phyloP scores from a whole-genome alignment of 2,888 invertebrate species.

The Eugnorisma glareosa region DNA sequence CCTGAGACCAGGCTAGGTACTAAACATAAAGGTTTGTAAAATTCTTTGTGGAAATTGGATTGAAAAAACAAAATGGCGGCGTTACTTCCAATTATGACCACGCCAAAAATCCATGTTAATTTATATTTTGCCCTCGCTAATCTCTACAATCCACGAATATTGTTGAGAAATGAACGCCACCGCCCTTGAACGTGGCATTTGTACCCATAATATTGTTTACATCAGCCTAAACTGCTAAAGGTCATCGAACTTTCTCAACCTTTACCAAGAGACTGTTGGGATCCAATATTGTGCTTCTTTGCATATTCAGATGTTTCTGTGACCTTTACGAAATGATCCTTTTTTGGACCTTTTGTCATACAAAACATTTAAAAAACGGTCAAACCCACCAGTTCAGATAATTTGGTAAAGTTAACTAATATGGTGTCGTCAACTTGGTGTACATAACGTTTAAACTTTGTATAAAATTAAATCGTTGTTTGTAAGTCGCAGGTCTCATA shows the following conservation, averaged over 20 bases:
- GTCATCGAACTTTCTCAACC: conserved; percentile 16
- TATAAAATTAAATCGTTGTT: neutral
- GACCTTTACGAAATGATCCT: conserved; percentile 12
- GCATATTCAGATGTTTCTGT: conserved; percentile 22
- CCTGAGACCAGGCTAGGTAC: no score
- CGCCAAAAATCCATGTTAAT: neutral
- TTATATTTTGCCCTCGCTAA: neutral
- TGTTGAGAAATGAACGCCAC: conserved; percentile 7
- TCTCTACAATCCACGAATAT: neutral
- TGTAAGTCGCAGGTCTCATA: neutral
- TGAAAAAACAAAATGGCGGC: neutral
- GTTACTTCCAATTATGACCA: neutral
- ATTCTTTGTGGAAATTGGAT: neutral
- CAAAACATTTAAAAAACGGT: neutral
- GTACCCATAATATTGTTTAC: conserved; percentile 17
- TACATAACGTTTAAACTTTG: neutral
- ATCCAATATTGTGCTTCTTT: conserved; percentile 32
- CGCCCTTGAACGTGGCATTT: conserved; percentile 13
- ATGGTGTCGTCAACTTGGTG: neutral
- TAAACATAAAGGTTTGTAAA: neutral
- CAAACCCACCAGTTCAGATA: no score
- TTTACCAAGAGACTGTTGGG: conserved; percentile 2
- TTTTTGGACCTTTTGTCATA: neutral
- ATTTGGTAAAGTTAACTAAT: no score
- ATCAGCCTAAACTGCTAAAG: conserved; percentile 25